Percentiles rank a stretch among this genome's conserved stretches.
Evolutionary conservation across 2,797 vertebrate species (phyloP).

Genomic region (Catharus ustulatus): DNA sequence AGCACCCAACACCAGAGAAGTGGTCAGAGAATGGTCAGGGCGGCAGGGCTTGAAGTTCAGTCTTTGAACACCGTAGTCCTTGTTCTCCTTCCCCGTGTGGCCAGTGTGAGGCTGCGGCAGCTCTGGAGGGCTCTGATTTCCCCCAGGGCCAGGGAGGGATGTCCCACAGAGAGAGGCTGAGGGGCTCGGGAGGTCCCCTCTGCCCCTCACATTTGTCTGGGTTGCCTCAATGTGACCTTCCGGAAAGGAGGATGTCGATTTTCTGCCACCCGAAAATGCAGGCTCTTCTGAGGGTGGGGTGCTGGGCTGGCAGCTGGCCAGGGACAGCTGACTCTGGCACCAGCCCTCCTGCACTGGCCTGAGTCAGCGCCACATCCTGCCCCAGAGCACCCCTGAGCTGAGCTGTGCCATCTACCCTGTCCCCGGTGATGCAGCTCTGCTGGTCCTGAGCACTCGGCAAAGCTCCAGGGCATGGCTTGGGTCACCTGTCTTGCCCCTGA

Average conservation of each 20-base stretch:
- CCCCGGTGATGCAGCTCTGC: rapidly evolving
- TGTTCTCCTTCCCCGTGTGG: not conserved
- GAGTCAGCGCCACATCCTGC: rapidly evolving
- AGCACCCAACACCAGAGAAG: rapidly evolving
- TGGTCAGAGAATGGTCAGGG: too few relatives aligned
- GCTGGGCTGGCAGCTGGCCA: not conserved
- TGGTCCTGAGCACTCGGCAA: not conserved
- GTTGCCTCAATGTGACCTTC: slow-evolving; percentile 15
- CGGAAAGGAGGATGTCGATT: not conserved
- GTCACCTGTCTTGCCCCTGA: rapidly evolving
- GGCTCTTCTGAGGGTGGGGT: not conserved
- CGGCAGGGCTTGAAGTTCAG: rapidly evolving
- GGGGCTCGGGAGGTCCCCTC: rapidly evolving
- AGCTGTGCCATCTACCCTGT: rapidly evolving
- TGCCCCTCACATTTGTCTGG: not conserved
- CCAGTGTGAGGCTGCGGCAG: not conserved
- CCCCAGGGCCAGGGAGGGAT: rapidly evolving
- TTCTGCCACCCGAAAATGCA: not conserved
- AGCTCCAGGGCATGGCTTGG: rapidly evolving
- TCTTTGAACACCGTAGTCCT: not conserved
- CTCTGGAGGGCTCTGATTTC: not conserved
- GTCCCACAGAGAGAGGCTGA: not conserved
- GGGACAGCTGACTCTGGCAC: not conserved
- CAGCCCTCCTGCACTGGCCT: not conserved
- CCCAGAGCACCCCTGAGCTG: not conserved